phyloP scores from a whole-genome alignment of 2,113 vertebrate species.

The Dunckerocampus dactyliophorus region DNA sequence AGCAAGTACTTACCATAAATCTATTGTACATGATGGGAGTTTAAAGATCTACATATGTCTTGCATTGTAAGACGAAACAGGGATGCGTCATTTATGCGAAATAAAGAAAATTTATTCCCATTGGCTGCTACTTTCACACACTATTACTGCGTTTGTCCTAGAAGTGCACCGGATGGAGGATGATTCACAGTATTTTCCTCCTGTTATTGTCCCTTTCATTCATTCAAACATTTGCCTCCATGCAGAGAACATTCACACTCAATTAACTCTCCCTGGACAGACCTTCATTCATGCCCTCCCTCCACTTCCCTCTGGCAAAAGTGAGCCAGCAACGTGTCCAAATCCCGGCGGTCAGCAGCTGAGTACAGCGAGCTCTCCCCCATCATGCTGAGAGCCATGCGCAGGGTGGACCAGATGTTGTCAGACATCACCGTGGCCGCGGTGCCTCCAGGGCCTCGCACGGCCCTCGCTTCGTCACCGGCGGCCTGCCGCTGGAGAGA shows the following conservation, averaged over 20 bases:
- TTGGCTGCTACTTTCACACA: conserved; percentile 24
- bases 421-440: conserved; percentile 92
- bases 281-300: conserved; percentile 70
- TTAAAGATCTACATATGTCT: conserved; percentile 11
- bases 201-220: conserved; percentile 26
- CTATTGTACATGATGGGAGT: conserved; percentile 11
- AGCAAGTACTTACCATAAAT: conserved; percentile 40
- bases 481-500: conserved; percentile 90
- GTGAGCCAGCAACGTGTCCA: conserved; percentile 80
- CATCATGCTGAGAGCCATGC: conserved; percentile 97
- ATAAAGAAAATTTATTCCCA: conserved; percentile 21
- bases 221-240: conserved; percentile 55
- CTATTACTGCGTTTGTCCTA: conserved; percentile 31
- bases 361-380: conserved; percentile 91
- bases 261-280: conserved; percentile 44
- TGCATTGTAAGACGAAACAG: conserved; percentile 17
- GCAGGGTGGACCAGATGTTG: conserved; percentile 98
- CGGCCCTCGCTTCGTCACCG: conserved; percentile 70
- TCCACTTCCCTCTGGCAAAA: conserved; percentile 87
- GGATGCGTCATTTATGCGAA: conserved; percentile 15
- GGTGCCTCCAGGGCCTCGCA: conserved; percentile 64
- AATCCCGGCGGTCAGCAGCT: conserved; percentile 85
- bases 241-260: conserved; percentile 66
- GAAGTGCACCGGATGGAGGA: conserved; percentile 14
- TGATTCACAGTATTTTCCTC: conserved; percentile 47